These are phyloP conservation scores for Chrysaora quinquecirrha DNA, from an alignment of 30 jellyfish, hydroid and myxozoan genomes.

Conservation along the genomic window DNA sequence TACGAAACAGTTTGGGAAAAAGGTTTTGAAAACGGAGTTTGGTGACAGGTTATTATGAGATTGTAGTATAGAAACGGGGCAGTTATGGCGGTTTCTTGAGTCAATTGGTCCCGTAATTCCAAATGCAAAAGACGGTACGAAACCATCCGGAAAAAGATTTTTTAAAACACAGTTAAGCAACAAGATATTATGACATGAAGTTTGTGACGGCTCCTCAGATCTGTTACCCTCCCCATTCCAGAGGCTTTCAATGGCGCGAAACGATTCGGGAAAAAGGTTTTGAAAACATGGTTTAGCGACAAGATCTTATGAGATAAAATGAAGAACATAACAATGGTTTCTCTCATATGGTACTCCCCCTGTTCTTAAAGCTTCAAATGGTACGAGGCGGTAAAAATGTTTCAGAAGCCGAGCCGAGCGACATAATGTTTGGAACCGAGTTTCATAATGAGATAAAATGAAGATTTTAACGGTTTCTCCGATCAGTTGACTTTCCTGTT, in stretches of 20 bases:
- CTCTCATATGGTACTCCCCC: too few species aligned
- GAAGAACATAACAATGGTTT: too few species aligned
- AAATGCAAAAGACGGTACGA: too few species aligned
- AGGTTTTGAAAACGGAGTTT: constrained; percentile 77
- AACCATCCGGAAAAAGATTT: neutral
- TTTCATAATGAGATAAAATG: too few species aligned
- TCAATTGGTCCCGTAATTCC: too few species aligned
- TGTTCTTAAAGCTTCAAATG: too few species aligned
- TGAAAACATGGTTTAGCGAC: constrained; percentile 89
- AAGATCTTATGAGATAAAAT: constrained; percentile 62
- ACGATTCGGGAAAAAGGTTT: constrained; percentile 80
- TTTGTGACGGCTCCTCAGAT: constrained; percentile 65
- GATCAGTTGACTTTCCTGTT: constrained; percentile 54
- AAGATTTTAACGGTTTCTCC: constrained; percentile 69
- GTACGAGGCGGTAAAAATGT: too few species aligned
- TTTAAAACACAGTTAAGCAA: neutral
- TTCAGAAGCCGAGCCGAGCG: neutral
- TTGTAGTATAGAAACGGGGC: too few species aligned
- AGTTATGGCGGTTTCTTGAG: too few species aligned
- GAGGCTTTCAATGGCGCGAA: constrained; percentile 70
- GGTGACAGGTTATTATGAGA: constrained; percentile 86
- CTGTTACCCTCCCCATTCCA: constrained; percentile 68
- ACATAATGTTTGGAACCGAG: neutral
- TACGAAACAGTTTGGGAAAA: constrained; percentile 84
- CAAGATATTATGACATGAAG: neutral